phyloP scores from a whole-genome alignment of 2,888 invertebrate species.

The Pomacea canaliculata region DNA sequence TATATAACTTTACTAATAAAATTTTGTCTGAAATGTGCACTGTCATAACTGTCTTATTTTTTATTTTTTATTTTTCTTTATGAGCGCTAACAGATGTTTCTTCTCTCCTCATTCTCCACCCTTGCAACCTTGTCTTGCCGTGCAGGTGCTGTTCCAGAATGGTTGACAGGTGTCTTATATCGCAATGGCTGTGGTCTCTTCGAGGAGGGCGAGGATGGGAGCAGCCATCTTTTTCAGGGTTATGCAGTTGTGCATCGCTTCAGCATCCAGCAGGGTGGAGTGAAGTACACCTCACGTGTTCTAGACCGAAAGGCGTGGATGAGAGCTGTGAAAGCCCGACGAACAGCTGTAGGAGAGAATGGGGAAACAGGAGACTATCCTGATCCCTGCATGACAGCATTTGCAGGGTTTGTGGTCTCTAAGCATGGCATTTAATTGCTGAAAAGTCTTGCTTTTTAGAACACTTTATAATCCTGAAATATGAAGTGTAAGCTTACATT shows the following conservation, averaged over 20 bases:
- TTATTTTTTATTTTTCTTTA: no score
- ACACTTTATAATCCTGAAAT: no score
- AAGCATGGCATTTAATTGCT: no score
- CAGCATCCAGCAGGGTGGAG: slow-evolving; percentile 67
- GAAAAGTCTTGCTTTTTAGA: no score
- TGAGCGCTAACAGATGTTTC: no score
- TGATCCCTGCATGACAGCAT: slow-evolving; percentile 74
- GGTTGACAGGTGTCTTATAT: slow-evolving; percentile 54
- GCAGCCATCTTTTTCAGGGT: slow-evolving; percentile 89
- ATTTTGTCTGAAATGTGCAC: no score
- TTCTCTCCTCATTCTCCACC: no score
- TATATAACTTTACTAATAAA: no score
- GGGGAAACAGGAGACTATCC: slow-evolving; percentile 80
- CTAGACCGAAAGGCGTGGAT: slow-evolving; percentile 79
- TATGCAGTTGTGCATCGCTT: slow-evolving; percentile 77
- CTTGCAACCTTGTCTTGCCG: no score
- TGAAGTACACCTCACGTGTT: slow-evolving; percentile 71
- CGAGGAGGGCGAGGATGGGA: slow-evolving; percentile 77
- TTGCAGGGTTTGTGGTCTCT: slow-evolving; percentile 8
- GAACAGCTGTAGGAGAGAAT: slow-evolving; percentile 86
- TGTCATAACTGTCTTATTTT: no score
- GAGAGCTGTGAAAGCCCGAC: slow-evolving; percentile 77
- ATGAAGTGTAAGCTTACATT: no score
- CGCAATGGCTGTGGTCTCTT: slow-evolving; percentile 84
- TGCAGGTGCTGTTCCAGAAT: slow-evolving; percentile 51